phyloP scores from a whole-genome alignment of 1,140 invertebrate species.

The Potamilus streckersoni region DNA sequence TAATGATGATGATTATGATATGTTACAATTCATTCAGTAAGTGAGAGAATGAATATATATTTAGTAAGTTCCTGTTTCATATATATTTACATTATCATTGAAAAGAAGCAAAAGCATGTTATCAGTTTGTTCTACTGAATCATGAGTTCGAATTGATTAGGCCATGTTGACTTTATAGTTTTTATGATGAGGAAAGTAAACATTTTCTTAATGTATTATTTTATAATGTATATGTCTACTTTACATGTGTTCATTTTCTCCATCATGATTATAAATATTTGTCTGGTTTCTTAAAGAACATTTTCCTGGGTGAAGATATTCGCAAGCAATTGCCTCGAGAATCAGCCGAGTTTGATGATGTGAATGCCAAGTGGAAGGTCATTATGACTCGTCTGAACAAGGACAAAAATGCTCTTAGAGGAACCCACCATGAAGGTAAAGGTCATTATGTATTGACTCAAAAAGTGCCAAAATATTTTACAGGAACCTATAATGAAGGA shows the following conservation, averaged over 20 bases:
- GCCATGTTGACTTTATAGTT: too few species aligned
- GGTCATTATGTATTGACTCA: slow-evolving; percentile 63
- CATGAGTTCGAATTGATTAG: too few species aligned
- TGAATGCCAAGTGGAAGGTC: slow-evolving; percentile 67
- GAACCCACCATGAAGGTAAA: slow-evolving; percentile 64
- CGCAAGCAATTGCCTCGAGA: slow-evolving; percentile 67
- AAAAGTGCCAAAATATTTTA: slow-evolving; percentile 63
- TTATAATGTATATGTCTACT: too few species aligned
- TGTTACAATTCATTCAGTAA: too few species aligned
- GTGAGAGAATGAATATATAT: too few species aligned
- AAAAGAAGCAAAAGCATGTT: too few species aligned
- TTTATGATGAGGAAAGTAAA: too few species aligned
- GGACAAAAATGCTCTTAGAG: slow-evolving; percentile 64
- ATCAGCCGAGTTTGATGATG: slow-evolving; percentile 67
- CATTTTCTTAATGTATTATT: too few species aligned
- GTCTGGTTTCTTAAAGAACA: slow-evolving; percentile 57
- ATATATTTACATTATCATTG: too few species aligned
- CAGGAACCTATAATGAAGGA: slow-evolving; percentile 65
- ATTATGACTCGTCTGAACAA: slow-evolving; percentile 65
- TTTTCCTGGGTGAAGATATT: slow-evolving; percentile 69
- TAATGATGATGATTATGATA: slow-evolving; percentile 61
- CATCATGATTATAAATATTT: neutral
- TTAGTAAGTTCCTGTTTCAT: too few species aligned
- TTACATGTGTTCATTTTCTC: too few species aligned
- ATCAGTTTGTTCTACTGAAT: too few species aligned